phyloP scores from a whole-genome alignment of 1,140 invertebrate genomes.

The Musca domestica region DNA sequence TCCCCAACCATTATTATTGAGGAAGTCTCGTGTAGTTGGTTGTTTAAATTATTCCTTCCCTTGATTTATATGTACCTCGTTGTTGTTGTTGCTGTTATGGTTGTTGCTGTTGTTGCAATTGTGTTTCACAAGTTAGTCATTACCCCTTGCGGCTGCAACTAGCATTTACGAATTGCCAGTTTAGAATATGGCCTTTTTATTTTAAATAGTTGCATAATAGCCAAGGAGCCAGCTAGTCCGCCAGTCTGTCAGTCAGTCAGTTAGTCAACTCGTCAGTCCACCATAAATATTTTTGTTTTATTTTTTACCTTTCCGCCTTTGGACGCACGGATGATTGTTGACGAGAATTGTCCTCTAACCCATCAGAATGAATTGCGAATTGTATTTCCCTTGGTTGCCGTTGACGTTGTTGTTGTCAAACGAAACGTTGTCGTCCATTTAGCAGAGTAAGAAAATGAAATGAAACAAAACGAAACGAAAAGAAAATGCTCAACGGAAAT shows the following conservation, averaged over 20 bases:
- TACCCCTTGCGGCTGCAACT: too few relatives aligned
- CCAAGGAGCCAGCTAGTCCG: background rate
- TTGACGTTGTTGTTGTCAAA: background rate
- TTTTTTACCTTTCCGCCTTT: too few relatives aligned
- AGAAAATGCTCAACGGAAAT: constrained; percentile 3
- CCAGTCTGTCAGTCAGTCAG: too few relatives aligned
- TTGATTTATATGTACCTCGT: constrained; percentile 12
- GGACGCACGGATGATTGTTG: too few relatives aligned
- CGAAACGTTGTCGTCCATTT: background rate
- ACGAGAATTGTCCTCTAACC: constrained; percentile 7
- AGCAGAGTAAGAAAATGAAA: background rate
- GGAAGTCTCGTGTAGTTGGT: constrained; percentile 11
- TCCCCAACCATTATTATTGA: constrained; percentile 12
- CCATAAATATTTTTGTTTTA: too few relatives aligned
- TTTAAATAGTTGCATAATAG: constrained; percentile 22
- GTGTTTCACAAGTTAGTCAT: too few relatives aligned
- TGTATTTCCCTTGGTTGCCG: background rate
- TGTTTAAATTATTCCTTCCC: constrained; percentile 21
- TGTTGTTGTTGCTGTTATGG: too few relatives aligned
- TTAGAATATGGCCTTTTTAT: constrained; percentile 1
- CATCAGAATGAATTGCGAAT: background rate
- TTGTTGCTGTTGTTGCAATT: too few relatives aligned
- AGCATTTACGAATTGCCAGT: too few relatives aligned
- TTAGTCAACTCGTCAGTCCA: too few relatives aligned
- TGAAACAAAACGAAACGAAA: background rate